Conservation (phyloP, 2,113 vertebrate species). For the Onychorhynchus coronatus region DNA sequence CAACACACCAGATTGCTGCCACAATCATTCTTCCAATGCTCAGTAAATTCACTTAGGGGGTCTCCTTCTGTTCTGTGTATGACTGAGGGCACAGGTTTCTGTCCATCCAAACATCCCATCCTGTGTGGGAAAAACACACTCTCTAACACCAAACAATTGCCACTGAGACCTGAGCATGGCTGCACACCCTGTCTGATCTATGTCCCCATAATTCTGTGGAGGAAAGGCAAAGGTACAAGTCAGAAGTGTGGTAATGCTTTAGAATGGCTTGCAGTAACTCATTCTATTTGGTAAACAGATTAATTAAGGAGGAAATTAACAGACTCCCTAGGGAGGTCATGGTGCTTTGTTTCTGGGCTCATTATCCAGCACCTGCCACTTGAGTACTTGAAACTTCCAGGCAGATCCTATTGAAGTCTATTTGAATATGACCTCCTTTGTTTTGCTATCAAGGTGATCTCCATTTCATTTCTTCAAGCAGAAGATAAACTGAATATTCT, state of each 20-base stretch:
- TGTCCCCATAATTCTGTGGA: rapidly evolving
- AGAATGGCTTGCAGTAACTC: background rate
- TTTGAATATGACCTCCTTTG: slow-evolving; percentile 30
- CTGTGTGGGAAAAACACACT: rapidly evolving
- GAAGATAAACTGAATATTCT: slow-evolving; percentile 49
- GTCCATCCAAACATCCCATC: rapidly evolving
- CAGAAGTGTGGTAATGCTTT: background rate
- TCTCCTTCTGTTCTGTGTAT: rapidly evolving
- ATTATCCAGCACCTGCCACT: background rate
- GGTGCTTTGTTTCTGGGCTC: background rate
- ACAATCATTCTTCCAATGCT: rapidly evolving
- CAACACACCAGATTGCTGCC: rapidly evolving
- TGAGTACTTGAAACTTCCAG: background rate
- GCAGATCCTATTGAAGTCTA: background rate
- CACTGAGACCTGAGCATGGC: rapidly evolving
- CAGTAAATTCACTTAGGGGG: rapidly evolving
- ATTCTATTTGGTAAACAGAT: background rate
- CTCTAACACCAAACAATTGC: rapidly evolving
- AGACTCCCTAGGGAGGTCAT: background rate
- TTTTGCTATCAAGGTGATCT: slow-evolving; percentile 19
- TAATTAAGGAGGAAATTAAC: background rate
- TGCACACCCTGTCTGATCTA: rapidly evolving
- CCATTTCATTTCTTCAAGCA: slow-evolving; percentile 25
- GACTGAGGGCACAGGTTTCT: background rate
- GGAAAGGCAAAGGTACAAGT: background rate